phyloP scores from a whole-genome alignment of 2,113 vertebrate genomes.

The Hirundichthys speculiger region DNA sequence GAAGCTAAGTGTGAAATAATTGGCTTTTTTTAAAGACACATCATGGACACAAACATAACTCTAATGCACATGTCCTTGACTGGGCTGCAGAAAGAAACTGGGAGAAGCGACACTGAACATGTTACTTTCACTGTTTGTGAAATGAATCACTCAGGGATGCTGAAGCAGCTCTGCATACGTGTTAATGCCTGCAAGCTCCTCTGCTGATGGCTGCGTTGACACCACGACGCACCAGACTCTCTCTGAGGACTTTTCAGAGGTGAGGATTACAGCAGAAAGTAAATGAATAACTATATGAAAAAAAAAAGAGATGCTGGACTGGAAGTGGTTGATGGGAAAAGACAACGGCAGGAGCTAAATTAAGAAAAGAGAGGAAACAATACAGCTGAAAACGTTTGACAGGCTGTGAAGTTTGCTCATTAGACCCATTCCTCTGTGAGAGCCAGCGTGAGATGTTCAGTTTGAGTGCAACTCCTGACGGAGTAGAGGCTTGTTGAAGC shows the following conservation, averaged over 20 bases:
- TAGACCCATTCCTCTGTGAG: slow-evolving; percentile 39
- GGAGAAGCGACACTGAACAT: slow-evolving; percentile 47
- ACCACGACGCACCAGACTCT: slow-evolving; percentile 31
- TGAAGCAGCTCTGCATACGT: slow-evolving; percentile 50
- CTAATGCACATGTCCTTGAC: background rate
- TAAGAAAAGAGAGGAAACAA: slow-evolving; percentile 1
- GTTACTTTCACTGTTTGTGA: slow-evolving; percentile 68
- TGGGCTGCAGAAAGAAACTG: slow-evolving; percentile 8
- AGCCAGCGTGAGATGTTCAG: slow-evolving; percentile 19
- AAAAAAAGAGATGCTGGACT: slow-evolving; percentile 1
- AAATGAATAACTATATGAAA: background rate
- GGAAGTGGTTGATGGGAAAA: slow-evolving; percentile 2
- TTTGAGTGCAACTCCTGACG: slow-evolving; percentile 15
- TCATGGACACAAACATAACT: background rate
- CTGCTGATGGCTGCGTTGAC: slow-evolving; percentile 44
- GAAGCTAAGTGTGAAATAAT: slow-evolving; percentile 39
- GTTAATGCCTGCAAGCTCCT: slow-evolving; percentile 9
- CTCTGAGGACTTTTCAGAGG: slow-evolving; percentile 45
- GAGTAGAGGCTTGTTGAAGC: slow-evolving; percentile 7
- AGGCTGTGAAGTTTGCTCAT: slow-evolving; percentile 48
- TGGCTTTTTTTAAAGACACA: slow-evolving; percentile 34
- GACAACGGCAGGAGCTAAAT: background rate
- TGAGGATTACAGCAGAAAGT: slow-evolving; percentile 23
- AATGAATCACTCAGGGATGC: slow-evolving; percentile 66
- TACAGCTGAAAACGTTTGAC: slow-evolving; percentile 30